Evolutionary conservation across 2,113 vertebrate genomes (phyloP).

Genomic region (Amia ocellicauda): DNA sequence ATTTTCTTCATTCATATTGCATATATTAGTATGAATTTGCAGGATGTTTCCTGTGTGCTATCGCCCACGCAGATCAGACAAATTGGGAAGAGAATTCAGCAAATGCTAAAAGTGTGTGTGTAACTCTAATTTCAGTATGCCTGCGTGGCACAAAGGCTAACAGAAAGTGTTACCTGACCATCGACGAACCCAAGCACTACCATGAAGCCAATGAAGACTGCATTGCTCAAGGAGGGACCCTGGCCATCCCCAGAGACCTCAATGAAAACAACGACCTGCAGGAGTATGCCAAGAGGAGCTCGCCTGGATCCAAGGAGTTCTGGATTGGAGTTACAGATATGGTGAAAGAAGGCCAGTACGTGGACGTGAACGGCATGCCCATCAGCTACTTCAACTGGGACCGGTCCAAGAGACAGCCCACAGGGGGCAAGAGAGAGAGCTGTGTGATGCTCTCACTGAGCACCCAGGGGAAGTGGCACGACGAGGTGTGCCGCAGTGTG

Average conservation of each 20-base stretch:
- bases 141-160: slow-evolving; percentile 87
- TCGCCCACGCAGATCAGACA: too few species aligned
- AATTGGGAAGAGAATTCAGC: too few species aligned
- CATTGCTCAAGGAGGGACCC: slow-evolving; percentile 87
- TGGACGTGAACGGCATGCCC: slow-evolving; percentile 82
- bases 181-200: slow-evolving; percentile 80
- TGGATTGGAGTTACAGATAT: slow-evolving; percentile 94
- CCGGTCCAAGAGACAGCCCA: slow-evolving; percentile 77
- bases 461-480: slow-evolving; percentile 88
- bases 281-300: slow-evolving; percentile 80
- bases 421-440: slow-evolving; percentile 83
- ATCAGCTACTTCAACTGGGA: slow-evolving; percentile 89
- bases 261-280: slow-evolving; percentile 77
- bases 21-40: too few species aligned
- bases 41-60: too few species aligned
- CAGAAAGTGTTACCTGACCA: slow-evolving; percentile 87
- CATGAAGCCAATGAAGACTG: slow-evolving; percentile 94
- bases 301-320: slow-evolving; percentile 72
- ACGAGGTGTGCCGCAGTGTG: slow-evolving; percentile 81
- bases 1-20: too few species aligned
- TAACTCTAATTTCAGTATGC: slow-evolving; percentile 78
- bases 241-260: slow-evolving; percentile 77
- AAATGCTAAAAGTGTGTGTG: slow-evolving; percentile 4
- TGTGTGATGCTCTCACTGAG: slow-evolving; percentile 79
- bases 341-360: slow-evolving; percentile 84